Conservation (phyloP, 2,113 vertebrate species). For the Chaetodon trifascialis region DNA sequence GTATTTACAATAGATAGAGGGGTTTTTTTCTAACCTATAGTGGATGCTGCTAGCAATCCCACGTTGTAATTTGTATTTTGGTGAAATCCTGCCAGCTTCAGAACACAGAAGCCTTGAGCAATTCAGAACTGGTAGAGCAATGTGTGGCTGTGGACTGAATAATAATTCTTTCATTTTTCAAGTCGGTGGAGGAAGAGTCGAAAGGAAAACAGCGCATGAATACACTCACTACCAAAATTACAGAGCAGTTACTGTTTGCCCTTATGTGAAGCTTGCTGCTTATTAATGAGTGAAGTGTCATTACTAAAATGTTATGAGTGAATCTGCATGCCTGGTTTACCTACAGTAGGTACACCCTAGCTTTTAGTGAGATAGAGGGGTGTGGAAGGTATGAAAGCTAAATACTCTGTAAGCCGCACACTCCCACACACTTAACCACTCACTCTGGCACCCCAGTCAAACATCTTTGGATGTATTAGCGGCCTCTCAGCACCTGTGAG, state of each 20-base stretch:
- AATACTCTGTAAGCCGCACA: neutral
- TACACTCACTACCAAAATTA: conserved; percentile 21
- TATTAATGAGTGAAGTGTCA: conserved; percentile 36
- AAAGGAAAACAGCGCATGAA: neutral
- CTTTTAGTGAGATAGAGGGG: neutral
- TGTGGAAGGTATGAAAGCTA: neutral
- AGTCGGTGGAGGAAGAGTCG: conserved; percentile 23
- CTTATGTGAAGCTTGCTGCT: conserved; percentile 29
- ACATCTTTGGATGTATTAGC: neutral
- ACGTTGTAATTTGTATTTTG: conserved; percentile 21
- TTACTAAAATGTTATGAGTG: conserved; percentile 29
- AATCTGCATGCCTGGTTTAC: neutral
- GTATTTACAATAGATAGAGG: neutral
- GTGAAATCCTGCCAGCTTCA: conserved; percentile 21
- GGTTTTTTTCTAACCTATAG: neutral
- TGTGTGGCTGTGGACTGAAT: conserved; percentile 20
- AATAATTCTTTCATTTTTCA: conserved; percentile 29
- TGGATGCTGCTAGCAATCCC: neutral
- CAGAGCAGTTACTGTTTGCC: conserved; percentile 43
- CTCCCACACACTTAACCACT: neutral
- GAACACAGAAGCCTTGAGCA: conserved; percentile 30
- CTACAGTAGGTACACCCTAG: neutral
- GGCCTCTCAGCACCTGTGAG: neutral
- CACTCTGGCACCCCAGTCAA: neutral
- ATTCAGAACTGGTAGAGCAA: neutral